A percentile compares a stretch with the other conserved stretches of the same genome.
phyloP scores from a whole-genome alignment of 1,140 invertebrate genomes.

The Hestina assimilis region DNA sequence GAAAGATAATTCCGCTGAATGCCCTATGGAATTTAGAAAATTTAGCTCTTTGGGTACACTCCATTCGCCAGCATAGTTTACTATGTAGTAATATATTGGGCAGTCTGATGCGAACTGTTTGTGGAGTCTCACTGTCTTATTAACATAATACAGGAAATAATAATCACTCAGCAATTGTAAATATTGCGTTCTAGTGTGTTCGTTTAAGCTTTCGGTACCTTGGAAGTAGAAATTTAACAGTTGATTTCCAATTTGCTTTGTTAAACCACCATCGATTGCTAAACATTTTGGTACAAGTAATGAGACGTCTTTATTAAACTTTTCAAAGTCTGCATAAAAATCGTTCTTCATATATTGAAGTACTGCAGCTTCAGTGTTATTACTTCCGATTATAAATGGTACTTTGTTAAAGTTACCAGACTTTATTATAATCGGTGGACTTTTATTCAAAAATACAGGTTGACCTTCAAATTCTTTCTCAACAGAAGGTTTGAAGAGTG shows the following conservation, averaged over 20 bases:
- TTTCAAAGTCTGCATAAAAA: constrained; percentile 50
- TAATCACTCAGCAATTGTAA: constrained; percentile 61
- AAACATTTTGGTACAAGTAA: constrained; percentile 52
- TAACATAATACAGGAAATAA: constrained; percentile 59
- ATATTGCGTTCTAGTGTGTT: constrained; percentile 52
- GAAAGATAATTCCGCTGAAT: constrained; percentile 54
- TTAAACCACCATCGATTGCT: constrained; percentile 32
- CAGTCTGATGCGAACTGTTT: constrained; percentile 42
- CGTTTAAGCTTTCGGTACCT: constrained; percentile 36
- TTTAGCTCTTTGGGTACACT: constrained; percentile 40
- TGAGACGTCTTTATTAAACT: constrained; percentile 48
- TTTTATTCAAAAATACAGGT: constrained; percentile 56
- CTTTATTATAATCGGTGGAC: constrained; percentile 51
- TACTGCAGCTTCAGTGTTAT: constrained; percentile 51
- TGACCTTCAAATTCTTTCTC: constrained; percentile 67
- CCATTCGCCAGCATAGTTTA: constrained; percentile 61
- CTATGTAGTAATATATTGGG: constrained; percentile 61
- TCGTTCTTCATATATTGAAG: constrained; percentile 44
- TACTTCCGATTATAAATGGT: constrained; percentile 63
- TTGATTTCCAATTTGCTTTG: constrained; percentile 48
- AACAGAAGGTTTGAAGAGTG: constrained; percentile 61
- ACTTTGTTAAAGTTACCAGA: constrained; percentile 65
- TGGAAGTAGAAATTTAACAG: constrained; percentile 59
- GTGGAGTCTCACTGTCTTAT: constrained; percentile 56
- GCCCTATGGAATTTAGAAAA: constrained; percentile 48